These are phyloP conservation scores for Alethe diademata DNA, from an alignment of 2,113 vertebrate genomes.

Conservation along the genomic window DNA sequence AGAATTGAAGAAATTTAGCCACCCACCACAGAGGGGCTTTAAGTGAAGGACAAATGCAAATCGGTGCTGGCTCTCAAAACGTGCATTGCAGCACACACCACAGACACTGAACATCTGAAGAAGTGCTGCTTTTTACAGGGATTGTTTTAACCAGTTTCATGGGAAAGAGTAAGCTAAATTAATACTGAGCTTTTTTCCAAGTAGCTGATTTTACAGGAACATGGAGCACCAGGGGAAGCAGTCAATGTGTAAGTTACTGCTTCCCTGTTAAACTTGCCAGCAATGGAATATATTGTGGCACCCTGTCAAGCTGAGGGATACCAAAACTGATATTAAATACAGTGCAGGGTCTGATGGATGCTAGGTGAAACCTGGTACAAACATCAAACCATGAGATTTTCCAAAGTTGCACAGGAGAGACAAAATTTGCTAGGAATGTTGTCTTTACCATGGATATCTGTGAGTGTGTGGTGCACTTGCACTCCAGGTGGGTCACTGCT, in stretches of 20 bases:
- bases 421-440: neutral
- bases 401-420: neutral
- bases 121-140: neutral
- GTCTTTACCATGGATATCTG: neutral
- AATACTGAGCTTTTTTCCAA: neutral
- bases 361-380: neutral
- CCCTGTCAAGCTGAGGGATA: neutral
- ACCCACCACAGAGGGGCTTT: slow-evolving; percentile 31
- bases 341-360: neutral
- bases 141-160: neutral
- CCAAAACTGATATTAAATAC: slow-evolving; percentile 18
- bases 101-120: neutral
- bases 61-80: slow-evolving; percentile 31
- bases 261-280: slow-evolving; percentile 27
- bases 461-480: neutral
- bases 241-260: neutral
- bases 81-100: neutral
- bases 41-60: slow-evolving; percentile 21
- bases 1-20: slow-evolving; percentile 20
- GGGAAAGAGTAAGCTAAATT: slow-evolving; percentile 9
- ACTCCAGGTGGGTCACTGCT: neutral
- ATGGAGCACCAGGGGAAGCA: slow-evolving; percentile 11
- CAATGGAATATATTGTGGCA: neutral
- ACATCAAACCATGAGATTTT: neutral
- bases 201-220: slow-evolving; percentile 43